Conservation (phyloP, 1,140 invertebrate species). For the Cheumatopsyche charites region DNA sequence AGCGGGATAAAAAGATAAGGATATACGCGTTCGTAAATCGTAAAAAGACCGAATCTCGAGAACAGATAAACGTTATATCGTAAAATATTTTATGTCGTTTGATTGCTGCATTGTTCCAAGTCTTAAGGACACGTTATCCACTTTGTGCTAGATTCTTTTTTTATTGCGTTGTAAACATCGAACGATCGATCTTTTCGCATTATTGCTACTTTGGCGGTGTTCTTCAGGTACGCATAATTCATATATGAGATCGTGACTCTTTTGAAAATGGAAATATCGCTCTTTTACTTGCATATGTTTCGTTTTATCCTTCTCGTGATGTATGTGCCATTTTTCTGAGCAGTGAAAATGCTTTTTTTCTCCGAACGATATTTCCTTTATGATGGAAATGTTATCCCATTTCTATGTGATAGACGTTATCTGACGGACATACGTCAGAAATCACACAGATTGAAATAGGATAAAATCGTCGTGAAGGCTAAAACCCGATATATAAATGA, state of each 20-base stretch:
- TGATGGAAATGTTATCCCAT: conserved; percentile 23
- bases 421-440: conserved; percentile 24
- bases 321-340: not conserved
- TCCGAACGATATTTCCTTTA: conserved; percentile 17
- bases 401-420: conserved; percentile 21
- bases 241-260: not conserved
- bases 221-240: not conserved
- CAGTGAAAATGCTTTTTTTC: conserved; percentile 24
- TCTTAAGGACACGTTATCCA: conserved; percentile 2
- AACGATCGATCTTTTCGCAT: conserved; percentile 9
- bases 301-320: not conserved
- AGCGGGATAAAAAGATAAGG: not conserved
- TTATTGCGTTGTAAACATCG: conserved; percentile 13
- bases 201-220: not conserved
- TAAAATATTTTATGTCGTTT: conserved; percentile 13
- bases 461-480: not conserved
- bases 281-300: not conserved
- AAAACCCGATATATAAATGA: too few relatives aligned
- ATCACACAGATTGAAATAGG: conserved; percentile 16
- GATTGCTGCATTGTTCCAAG: conserved; percentile 15
- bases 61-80: conserved; percentile 5
- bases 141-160: not conserved
- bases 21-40: conserved; percentile 2
- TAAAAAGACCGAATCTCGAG: conserved; percentile 4
- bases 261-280: conserved; percentile 1